These are phyloP conservation scores for Diglossa brunneiventris DNA, from an alignment of 2,113 vertebrate species.

Conservation along the genomic window DNA sequence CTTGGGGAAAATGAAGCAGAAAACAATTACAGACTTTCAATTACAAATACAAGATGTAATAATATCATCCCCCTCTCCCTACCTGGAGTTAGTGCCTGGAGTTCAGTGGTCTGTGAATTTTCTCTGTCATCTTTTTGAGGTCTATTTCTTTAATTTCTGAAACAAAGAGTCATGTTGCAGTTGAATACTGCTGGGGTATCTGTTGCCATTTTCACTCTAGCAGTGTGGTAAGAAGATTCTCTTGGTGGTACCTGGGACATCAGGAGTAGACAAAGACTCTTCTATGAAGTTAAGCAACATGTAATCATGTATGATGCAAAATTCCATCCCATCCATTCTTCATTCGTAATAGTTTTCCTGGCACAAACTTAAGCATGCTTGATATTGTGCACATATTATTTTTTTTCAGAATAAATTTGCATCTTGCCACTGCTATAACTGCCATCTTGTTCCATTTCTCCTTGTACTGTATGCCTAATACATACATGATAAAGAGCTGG, in stretches of 20 bases:
- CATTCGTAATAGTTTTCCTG: slow-evolving; percentile 40
- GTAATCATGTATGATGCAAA: slow-evolving; percentile 58
- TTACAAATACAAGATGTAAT: slow-evolving; percentile 31
- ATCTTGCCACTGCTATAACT: slow-evolving; percentile 59
- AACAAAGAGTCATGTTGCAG: slow-evolving; percentile 21
- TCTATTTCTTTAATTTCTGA: slow-evolving; percentile 23
- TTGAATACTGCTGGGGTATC: slow-evolving; percentile 12
- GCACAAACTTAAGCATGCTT: slow-evolving; percentile 66
- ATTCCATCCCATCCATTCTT: slow-evolving; percentile 37
- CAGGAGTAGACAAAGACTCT: slow-evolving; percentile 38
- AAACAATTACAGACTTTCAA: slow-evolving; percentile 39
- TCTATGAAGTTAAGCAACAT: slow-evolving; percentile 58
- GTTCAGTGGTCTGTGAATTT: slow-evolving; percentile 44
- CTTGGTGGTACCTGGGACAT: slow-evolving; percentile 38
- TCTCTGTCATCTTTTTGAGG: slow-evolving; percentile 19
- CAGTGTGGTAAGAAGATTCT: slow-evolving; percentile 25
- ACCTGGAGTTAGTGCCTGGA: slow-evolving; percentile 22
- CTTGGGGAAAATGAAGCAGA: slow-evolving; percentile 28
- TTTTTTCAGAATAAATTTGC: slow-evolving; percentile 71
- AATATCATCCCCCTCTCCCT: neutral
- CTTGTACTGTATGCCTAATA: slow-evolving; percentile 34
- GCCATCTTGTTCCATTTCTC: slow-evolving; percentile 64
- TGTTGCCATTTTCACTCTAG: slow-evolving; percentile 19
- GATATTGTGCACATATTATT: slow-evolving; percentile 67
- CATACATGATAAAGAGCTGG: slow-evolving; percentile 66